phyloP scores from a whole-genome alignment of 2,888 invertebrate species.

The Phyllotreta striolata region DNA sequence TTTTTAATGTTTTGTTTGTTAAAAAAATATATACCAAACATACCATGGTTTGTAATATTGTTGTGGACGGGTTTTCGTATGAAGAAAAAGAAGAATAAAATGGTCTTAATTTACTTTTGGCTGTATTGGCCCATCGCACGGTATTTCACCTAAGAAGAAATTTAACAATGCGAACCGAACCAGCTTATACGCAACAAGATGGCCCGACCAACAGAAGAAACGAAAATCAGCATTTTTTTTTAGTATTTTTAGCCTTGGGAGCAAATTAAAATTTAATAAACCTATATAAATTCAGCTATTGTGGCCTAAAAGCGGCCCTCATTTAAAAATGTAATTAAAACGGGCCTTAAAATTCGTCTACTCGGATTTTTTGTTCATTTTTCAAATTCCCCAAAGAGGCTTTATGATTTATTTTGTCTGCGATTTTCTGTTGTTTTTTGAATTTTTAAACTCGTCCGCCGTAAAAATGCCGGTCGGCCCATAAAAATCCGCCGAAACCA shows the following conservation, averaged over 20 bases:
- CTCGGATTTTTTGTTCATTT: slow-evolving; percentile 55
- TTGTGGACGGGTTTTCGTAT: neutral
- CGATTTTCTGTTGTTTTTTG: slow-evolving; percentile 61
- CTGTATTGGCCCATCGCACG: slow-evolving; percentile 39
- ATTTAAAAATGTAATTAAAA: slow-evolving; percentile 60
- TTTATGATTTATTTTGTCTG: slow-evolving; percentile 63
- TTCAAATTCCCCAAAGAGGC: slow-evolving; percentile 56
- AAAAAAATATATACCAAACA: too few species aligned
- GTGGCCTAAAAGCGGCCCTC: slow-evolving; percentile 54
- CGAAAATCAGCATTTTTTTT: slow-evolving; percentile 43
- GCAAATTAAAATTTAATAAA: slow-evolving; percentile 62
- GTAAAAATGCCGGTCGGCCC: slow-evolving; percentile 60
- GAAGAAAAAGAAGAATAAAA: slow-evolving; percentile 10
- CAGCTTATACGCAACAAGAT: too few species aligned
- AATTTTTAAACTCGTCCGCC: slow-evolving; percentile 61
- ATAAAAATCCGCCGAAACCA: slow-evolving; percentile 53
- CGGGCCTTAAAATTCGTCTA: slow-evolving; percentile 49
- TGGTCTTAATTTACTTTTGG: slow-evolving; percentile 38
- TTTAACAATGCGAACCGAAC: slow-evolving; percentile 41
- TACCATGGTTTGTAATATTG: too few species aligned
- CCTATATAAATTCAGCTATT: slow-evolving; percentile 61
- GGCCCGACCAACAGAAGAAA: slow-evolving; percentile 36
- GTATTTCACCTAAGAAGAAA: slow-evolving; percentile 46
- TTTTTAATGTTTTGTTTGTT: too few species aligned
- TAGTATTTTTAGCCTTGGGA: slow-evolving; percentile 46